Percentiles rank a stretch among this genome's conserved stretches.
Evolutionary conservation across 2,888 invertebrate species (phyloP).

Genomic region (Phasia obesa): DNA sequence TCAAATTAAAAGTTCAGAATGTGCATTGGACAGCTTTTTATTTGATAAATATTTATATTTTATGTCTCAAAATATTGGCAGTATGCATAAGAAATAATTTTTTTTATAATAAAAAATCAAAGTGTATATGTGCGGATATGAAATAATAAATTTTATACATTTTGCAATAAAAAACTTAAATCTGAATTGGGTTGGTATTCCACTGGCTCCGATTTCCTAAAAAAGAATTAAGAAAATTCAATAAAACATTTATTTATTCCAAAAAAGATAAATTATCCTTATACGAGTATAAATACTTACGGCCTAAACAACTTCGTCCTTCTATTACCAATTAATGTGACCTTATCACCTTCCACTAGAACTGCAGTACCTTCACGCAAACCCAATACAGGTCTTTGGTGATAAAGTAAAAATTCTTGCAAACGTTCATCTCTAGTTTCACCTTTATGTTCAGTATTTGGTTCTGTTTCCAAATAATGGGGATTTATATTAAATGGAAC

Average conservation of each 20-base stretch:
- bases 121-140: background rate
- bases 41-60: slow-evolving; percentile 84
- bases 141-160: slow-evolving; percentile 2
- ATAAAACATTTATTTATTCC: background rate
- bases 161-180: slow-evolving; percentile 84
- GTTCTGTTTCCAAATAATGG: slow-evolving; percentile 88
- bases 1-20: slow-evolving; percentile 87
- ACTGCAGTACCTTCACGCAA: slow-evolving; percentile 88
- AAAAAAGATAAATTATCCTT: background rate
- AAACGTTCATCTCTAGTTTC: slow-evolving; percentile 91
- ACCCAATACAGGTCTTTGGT: slow-evolving; percentile 86
- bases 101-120: background rate
- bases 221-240: slow-evolving; percentile 30
- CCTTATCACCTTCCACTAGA: slow-evolving; percentile 84
- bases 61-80: background rate
- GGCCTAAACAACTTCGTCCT: slow-evolving; percentile 86
- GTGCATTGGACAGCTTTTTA: slow-evolving; percentile 85
- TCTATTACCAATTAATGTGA: slow-evolving; percentile 85
- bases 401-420: slow-evolving; percentile 86
- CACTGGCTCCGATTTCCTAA: slow-evolving; percentile 83
- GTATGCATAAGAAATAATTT: slow-evolving; percentile 63
- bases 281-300: slow-evolving; percentile 82
- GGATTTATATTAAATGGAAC: slow-evolving; percentile 94
- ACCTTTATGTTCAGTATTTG: slow-evolving; percentile 86
- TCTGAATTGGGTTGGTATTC: slow-evolving; percentile 85